Evolutionary conservation across 2,888 invertebrate species (phyloP).

Genomic region (Ischnura elegans): DNA sequence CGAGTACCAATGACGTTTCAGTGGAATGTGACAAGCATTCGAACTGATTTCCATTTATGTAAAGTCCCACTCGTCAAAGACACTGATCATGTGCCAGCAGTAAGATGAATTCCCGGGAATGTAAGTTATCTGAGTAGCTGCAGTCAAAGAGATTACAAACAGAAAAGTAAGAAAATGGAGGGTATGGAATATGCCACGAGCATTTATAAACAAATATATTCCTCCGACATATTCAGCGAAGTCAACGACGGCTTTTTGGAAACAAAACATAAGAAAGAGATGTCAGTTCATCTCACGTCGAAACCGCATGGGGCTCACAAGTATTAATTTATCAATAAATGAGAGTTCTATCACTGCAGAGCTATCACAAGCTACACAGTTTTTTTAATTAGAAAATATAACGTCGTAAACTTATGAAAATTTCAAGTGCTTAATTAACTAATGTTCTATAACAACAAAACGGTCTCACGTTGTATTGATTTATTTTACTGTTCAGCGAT

Average conservation of each 20-base stretch:
- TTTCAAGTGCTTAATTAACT: no score
- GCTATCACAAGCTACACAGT: no score
- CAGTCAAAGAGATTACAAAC: not conserved
- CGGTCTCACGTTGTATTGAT: no score
- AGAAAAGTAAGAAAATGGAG: not conserved
- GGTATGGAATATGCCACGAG: not conserved
- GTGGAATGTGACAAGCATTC: not conserved
- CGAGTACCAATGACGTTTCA: not conserved
- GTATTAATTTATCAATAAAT: no score
- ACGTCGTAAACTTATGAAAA: no score
- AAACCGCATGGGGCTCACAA: no score
- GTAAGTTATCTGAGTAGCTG: not conserved
- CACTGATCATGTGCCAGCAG: not conserved
- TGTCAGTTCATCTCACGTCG: no score
- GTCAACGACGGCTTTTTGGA: not conserved
- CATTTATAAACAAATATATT: not conserved
- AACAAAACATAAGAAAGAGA: not conserved
- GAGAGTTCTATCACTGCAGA: no score
- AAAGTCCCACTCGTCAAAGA: not conserved
- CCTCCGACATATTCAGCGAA: not conserved
- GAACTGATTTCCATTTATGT: not conserved
- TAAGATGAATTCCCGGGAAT: not conserved
- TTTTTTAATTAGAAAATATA: no score
- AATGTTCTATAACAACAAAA: no score
- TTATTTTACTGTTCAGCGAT: no score